Percentiles rank a stretch among this genome's conserved stretches.
phyloP scores from a whole-genome alignment of 1,140 invertebrate species.

The Sarcophaga bullata region DNA sequence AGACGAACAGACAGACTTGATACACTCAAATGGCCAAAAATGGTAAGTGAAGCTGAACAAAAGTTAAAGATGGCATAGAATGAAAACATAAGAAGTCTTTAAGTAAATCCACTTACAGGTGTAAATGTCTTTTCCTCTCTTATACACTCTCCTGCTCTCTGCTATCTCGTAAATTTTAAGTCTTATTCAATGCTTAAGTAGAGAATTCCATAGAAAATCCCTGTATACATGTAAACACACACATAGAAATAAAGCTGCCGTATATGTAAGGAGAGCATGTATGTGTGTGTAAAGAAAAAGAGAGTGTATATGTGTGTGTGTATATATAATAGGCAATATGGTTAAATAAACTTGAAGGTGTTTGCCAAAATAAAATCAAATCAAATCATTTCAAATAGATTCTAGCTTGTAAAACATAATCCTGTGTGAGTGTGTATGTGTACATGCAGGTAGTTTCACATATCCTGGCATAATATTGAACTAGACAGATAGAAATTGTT shows the following conservation, averaged over 20 bases:
- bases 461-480: neutral
- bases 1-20: neutral
- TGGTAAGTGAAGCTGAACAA: neutral
- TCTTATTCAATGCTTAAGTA: neutral
- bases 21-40: neutral
- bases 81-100: conserved; percentile 28
- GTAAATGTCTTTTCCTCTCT: neutral
- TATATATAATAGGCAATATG: conserved; percentile 2
- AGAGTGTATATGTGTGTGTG: neutral
- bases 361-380: conserved; percentile 13
- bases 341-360: conserved; percentile 36
- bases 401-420: neutral
- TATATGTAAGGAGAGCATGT: neutral
- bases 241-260: neutral
- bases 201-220: neutral
- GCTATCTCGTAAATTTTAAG: no score
- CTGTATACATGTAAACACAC: neutral
- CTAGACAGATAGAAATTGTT: neutral
- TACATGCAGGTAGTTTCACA: neutral
- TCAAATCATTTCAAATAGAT: neutral
- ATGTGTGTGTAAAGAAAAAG: neutral
- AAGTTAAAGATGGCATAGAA: neutral
- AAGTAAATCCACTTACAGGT: conserved; percentile 36
- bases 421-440: neutral
- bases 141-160: no score